phyloP scores from a whole-genome alignment of 2,797 vertebrate genomes.

The Vultur gryphus region DNA sequence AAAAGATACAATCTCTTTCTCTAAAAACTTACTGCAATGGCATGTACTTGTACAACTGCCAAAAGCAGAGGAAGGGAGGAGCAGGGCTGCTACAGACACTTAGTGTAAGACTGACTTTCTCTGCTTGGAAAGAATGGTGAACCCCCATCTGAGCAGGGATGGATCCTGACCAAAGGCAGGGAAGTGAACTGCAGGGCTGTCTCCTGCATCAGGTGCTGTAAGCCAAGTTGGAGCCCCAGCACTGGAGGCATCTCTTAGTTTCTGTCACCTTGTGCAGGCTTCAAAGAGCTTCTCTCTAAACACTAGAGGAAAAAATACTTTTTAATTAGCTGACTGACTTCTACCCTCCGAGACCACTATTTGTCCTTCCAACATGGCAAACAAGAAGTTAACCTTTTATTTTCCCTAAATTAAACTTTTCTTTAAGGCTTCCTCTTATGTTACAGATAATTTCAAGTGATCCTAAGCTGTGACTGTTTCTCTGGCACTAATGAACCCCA shows the following conservation, averaged over 20 bases:
- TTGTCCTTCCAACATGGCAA: not conserved
- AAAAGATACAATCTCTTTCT: not conserved
- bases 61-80: not conserved
- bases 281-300: not conserved
- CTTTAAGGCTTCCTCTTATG: not conserved
- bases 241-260: not conserved
- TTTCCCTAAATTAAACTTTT: not conserved
- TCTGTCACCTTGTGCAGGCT: not conserved
- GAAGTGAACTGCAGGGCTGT: not conserved
- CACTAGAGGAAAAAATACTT: not conserved
- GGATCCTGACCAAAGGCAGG: not conserved
- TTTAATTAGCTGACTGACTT: not conserved
- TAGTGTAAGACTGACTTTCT: not conserved
- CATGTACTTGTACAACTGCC: not conserved
- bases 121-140: not conserved
- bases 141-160: fast-evolving
- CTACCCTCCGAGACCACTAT: not conserved
- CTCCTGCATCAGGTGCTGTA: not conserved
- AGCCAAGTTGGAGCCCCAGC: not conserved
- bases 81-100: not conserved
- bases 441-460: not conserved
- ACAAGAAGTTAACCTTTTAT: not conserved
- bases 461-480: fast-evolving
- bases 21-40: not conserved
- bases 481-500: not conserved